Conservation (phyloP, 2,888 invertebrate species). For the Lamellibrachia columna region DNA sequence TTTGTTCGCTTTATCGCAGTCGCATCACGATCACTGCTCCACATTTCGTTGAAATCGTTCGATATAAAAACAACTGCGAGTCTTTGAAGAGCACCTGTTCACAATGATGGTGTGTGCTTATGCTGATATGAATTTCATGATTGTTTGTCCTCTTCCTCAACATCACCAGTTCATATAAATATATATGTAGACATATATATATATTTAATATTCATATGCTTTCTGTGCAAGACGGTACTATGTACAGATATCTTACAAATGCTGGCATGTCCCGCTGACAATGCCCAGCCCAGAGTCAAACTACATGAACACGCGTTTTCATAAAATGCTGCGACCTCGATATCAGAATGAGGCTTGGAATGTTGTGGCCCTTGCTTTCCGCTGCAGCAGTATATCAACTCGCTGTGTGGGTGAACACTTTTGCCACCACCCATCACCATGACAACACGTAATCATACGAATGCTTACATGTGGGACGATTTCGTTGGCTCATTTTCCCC, state of each 20-base stretch:
- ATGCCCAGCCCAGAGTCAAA: background rate
- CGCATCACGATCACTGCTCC: background rate
- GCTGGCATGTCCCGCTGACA: background rate
- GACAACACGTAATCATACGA: background rate
- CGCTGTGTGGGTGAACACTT: background rate
- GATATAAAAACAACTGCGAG: background rate
- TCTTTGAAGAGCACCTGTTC: constrained; percentile 10
- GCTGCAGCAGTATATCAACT: background rate
- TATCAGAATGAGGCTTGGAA: background rate
- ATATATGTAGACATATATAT: constrained; percentile 6
- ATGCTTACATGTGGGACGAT: background rate
- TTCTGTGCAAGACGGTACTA: constrained; percentile 16
- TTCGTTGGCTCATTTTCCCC: background rate
- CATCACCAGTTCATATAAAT: constrained; percentile 1
- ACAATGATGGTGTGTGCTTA: background rate
- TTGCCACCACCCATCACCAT: background rate
- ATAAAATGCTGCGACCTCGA: background rate
- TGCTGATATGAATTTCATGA: background rate
- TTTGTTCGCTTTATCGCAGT: background rate
- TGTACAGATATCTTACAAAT: background rate
- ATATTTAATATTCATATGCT: constrained; percentile 10
- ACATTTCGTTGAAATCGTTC: background rate
- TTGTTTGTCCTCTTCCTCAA: background rate
- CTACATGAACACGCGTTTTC: background rate
- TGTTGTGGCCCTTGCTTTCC: background rate